Base-by-base conservation (phyloP, 37 sponge, comb jelly and placozoan genomes). In the Sycon ciliatum region DNA sequence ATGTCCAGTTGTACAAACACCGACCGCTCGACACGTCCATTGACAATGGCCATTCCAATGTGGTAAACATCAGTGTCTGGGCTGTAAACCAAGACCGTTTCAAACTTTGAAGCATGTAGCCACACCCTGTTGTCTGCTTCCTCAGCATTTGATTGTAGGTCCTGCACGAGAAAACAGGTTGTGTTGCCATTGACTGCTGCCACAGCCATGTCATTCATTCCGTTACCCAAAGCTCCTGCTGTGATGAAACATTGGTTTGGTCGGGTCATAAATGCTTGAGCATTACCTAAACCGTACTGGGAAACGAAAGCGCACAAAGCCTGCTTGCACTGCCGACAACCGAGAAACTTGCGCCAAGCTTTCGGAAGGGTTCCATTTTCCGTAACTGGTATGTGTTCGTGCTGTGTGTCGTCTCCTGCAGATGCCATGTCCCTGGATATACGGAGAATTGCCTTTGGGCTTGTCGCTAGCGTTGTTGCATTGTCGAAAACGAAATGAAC, bases 401-500 rank as follows among this genome's bases (percentile, higher is more conserved):
- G 76, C 18, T 74, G 4, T 34, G 62, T 6, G 36, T 63, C 7
- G 6, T 13, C 11, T 5, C 7, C 58, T 28, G 53, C n/a, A 24
- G 56, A 22, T 55, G 3, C 28, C 23, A 32, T 78, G 62, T 67
- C 79, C 2, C 1, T 58, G 60, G 5, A 2, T 1, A 1, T 68
- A 49, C 56, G 69, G 72, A 69, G 37, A 78, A 20, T 32, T 31
- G n/a, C n/a, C 49, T 78, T 78, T 22, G 79, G 79, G 39, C 58
- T 78, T 20, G 32, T 32, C 3, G 3, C 33, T 34, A 23, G 23
- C 6, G 65, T 37, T 3, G 32, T 34, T 18, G 71, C 72, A 35
- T 69, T 58, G 53, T 78, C 79, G 71, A 78, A 78, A 4, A 78
- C 4, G 39, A 78, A 69, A 35, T 78, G 72, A 2, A 78, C 72